phyloP scores from a whole-genome alignment of 2,797 vertebrate species.

The Takifugu rubripes region DNA sequence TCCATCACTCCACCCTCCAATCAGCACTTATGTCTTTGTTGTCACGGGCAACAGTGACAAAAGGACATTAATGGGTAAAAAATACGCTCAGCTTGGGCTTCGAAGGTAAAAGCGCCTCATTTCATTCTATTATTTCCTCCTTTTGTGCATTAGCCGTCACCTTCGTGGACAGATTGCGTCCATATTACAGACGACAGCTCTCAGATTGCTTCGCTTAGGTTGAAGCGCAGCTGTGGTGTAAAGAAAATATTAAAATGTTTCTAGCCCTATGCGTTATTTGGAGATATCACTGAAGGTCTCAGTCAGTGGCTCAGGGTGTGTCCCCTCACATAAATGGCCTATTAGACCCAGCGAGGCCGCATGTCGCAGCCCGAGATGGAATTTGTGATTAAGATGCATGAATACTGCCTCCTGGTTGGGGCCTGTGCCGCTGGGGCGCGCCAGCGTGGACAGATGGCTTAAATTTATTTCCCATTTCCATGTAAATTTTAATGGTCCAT shows the following conservation, averaged over 20 bases:
- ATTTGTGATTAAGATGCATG: constrained; percentile 81
- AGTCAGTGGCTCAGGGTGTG: constrained; percentile 9
- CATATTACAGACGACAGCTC: constrained; percentile 56
- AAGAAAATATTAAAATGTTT: constrained; percentile 32
- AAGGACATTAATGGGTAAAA: constrained; percentile 88
- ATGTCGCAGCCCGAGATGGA: constrained; percentile 68
- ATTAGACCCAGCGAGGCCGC: constrained; percentile 22
- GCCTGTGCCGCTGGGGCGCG: constrained; percentile 76
- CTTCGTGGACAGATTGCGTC: constrained; percentile 48
- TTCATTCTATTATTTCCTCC: constrained; percentile 63
- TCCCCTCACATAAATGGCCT: constrained; percentile 24
- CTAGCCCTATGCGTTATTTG: constrained; percentile 18
- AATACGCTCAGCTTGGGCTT: constrained; percentile 60
- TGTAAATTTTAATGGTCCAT: constrained; percentile 84
- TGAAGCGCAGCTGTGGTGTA: constrained; percentile 18
- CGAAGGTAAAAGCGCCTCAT: constrained; percentile 77
- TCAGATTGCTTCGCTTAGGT: constrained; percentile 60
- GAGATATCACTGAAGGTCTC: not conserved
- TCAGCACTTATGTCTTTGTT: constrained; percentile 90
- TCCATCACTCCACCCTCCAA: constrained; percentile 89
- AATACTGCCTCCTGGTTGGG: constrained; percentile 75
- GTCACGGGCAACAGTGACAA: constrained; percentile 87
- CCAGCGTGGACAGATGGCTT: constrained; percentile 88
- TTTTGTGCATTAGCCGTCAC: constrained; percentile 51
- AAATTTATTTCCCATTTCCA: constrained; percentile 86